Conservation (phyloP, 2,888 invertebrate species). For the Nomada goodeniana region DNA sequence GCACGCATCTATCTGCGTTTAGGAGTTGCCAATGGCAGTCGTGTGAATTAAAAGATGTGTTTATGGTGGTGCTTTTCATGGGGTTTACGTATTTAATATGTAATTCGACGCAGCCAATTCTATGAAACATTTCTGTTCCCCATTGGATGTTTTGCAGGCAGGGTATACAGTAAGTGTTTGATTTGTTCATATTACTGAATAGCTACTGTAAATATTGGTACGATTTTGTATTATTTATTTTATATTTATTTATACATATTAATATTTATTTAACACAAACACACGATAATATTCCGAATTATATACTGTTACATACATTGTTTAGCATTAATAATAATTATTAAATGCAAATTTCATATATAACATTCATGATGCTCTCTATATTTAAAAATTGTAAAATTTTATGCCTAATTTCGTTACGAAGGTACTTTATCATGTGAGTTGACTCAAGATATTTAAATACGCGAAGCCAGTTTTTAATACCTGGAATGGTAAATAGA, state of each 20-base stretch:
- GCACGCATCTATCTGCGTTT: neutral
- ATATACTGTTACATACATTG: too few species aligned
- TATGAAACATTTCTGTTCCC: too few species aligned
- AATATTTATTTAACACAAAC: too few species aligned
- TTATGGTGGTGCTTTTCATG: neutral
- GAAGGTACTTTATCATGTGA: neutral
- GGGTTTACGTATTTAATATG: neutral
- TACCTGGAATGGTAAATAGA: neutral
- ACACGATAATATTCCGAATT: too few species aligned
- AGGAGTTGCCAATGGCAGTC: neutral
- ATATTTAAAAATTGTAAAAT: neutral
- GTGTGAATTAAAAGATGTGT: neutral
- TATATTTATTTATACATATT: neutral
- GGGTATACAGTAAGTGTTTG: too few species aligned
- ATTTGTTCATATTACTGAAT: too few species aligned
- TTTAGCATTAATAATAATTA: too few species aligned
- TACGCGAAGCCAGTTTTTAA: conserved; percentile 18
- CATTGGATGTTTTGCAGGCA: too few species aligned
- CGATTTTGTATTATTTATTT: too few species aligned
- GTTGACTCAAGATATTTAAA: conserved; percentile 8
- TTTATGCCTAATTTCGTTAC: neutral
- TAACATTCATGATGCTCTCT: neutral
- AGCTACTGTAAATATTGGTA: too few species aligned
- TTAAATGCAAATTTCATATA: neutral
- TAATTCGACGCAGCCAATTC: neutral